Conservation (phyloP, 2,888 invertebrate genomes). For the Macrosiphum euphorbiae region DNA sequence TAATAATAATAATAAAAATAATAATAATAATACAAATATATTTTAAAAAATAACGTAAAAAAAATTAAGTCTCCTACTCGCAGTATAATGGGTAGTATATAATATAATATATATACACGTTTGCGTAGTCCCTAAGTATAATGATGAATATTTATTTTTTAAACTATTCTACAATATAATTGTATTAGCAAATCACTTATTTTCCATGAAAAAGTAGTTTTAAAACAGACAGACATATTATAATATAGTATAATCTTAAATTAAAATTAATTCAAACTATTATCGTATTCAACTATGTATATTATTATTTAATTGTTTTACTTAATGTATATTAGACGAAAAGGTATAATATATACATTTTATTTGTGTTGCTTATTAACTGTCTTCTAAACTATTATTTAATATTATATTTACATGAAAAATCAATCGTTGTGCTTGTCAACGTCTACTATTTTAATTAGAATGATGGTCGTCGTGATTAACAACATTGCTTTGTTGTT, state of each 20-base stretch:
- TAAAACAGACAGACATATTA: background rate
- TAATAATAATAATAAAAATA: background rate
- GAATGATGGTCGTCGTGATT: conserved; percentile 11
- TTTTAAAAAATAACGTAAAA: background rate
- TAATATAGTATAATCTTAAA: conserved; percentile 1
- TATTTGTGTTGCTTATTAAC: background rate
- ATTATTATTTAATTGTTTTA: background rate
- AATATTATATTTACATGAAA: background rate
- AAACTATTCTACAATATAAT: background rate
- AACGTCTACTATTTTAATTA: conserved; percentile 15
- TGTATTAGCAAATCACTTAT: background rate
- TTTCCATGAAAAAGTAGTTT: conserved; percentile 2
- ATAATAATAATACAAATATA: conserved; percentile 2
- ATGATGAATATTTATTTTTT: background rate
- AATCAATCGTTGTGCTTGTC: background rate
- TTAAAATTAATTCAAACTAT: background rate
- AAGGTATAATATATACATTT: background rate
- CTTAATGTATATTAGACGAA: background rate
- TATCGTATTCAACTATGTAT: background rate
- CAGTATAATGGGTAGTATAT: background rate
- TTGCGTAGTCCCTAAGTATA: background rate
- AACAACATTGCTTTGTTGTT: background rate
- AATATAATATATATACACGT: background rate
- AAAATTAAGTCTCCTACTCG: conserved; percentile 34
- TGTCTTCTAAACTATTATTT: background rate